phyloP scores from a whole-genome alignment of 2,113 vertebrate species.

The Melanerpes aurifrons region DNA sequence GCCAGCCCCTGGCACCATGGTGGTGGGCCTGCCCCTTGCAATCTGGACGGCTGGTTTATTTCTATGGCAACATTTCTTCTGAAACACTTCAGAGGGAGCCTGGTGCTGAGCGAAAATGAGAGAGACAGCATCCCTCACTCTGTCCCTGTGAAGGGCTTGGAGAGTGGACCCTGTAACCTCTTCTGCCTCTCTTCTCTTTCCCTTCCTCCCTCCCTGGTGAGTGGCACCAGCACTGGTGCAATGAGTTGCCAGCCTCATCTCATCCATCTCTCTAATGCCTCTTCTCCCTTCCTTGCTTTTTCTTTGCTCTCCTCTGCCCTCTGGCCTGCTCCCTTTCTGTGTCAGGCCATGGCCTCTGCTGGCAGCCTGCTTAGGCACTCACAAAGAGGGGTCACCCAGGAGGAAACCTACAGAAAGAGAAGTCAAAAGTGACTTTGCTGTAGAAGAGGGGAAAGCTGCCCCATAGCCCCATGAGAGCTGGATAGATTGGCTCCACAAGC shows the following conservation, averaged over 20 bases:
- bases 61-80: conserved; percentile 64
- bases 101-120: neutral
- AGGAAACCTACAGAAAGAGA: neutral
- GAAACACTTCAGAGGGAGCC: conserved; percentile 20
- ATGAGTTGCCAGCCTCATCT: neutral
- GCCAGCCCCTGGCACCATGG: neutral
- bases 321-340: fast-evolving
- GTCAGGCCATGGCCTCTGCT: neutral
- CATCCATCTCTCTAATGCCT: neutral
- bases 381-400: neutral
- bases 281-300: neutral
- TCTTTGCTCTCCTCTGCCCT: neutral
- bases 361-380: neutral
- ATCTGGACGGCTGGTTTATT: conserved; percentile 15
- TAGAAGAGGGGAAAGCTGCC: neutral
- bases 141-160: neutral
- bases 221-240: fast-evolving
- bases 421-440: neutral
- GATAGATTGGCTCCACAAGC: neutral
- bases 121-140: neutral
- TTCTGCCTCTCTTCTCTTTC: neutral
- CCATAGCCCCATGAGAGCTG: neutral
- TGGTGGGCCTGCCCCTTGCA: conserved; percentile 1
- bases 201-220: neutral
- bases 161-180: neutral